Evolutionary conservation across 2,888 invertebrate species (phyloP).

Genomic region (Cheilosia soror): DNA sequence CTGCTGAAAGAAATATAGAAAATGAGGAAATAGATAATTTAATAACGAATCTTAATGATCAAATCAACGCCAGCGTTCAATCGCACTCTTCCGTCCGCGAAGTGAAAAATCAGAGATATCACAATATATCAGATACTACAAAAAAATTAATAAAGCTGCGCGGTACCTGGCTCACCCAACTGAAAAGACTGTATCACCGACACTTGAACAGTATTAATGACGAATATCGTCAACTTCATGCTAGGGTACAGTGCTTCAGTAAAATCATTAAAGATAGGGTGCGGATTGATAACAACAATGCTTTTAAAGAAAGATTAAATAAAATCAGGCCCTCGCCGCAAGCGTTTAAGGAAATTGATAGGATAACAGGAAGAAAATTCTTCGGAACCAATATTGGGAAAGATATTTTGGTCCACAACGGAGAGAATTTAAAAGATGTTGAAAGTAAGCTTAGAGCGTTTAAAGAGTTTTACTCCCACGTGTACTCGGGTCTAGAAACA

Average conservation of each 20-base stretch:
- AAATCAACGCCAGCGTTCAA: too few relatives aligned
- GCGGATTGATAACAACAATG: background rate
- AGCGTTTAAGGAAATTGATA: conserved; percentile 28
- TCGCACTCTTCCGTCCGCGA: too few relatives aligned
- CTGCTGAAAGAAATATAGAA: background rate
- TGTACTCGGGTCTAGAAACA: background rate
- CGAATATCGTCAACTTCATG: conserved; percentile 11
- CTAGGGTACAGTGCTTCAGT: conserved; percentile 15
- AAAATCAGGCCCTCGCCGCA: conserved; percentile 18
- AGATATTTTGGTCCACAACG: background rate
- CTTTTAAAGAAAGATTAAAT: background rate
- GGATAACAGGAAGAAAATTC: conserved; percentile 25
- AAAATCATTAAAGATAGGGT: background rate
- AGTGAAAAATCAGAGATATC: background rate
- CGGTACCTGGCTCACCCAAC: background rate
- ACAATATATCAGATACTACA: background rate
- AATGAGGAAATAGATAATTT: background rate
- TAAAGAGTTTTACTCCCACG: background rate
- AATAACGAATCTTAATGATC: too few relatives aligned
- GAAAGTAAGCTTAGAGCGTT: conserved; percentile 3
- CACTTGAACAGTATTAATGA: conserved; percentile 8
- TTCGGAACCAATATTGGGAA: conserved; percentile 1
- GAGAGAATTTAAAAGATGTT: background rate
- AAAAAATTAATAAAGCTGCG: conserved; percentile 9
- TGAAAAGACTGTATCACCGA: conserved; percentile 11